These are phyloP conservation scores for Hucho hucho DNA, from an alignment of 2,113 vertebrate genomes.

Conservation along the genomic window DNA sequence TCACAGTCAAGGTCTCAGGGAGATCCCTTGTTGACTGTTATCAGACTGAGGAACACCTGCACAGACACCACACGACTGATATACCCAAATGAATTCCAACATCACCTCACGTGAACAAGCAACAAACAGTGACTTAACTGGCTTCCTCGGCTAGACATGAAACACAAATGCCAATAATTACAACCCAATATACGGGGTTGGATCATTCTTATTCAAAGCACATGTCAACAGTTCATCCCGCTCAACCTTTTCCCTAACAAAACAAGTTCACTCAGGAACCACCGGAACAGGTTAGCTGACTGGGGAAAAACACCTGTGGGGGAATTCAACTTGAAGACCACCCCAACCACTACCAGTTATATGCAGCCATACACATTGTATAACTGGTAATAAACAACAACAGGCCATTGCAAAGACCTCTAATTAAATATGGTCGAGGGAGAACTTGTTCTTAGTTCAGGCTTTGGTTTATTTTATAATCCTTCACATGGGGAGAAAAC, in stretches of 20 bases:
- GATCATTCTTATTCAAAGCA: constrained; percentile 6
- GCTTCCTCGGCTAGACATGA: no score
- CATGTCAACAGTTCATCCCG: constrained; percentile 56
- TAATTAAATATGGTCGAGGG: no score
- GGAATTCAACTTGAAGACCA: constrained; percentile 33
- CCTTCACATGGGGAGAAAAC: no score
- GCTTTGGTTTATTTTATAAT: no score
- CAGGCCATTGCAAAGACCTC: no score
- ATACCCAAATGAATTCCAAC: no score
- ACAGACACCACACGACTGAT: neutral
- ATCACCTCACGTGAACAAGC: no score
- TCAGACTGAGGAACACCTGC: neutral
- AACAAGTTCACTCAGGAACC: constrained; percentile 64
- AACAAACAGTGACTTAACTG: no score
- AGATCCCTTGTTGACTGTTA: neutral
- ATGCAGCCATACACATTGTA: neutral
- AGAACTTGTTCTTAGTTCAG: no score
- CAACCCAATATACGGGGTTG: neutral
- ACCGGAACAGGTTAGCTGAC: constrained; percentile 62
- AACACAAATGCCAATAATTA: neutral
- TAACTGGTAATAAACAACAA: no score
- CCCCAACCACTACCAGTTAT: neutral
- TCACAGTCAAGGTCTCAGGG: neutral
- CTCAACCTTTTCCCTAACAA: constrained; percentile 47
- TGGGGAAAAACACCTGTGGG: constrained; percentile 11